phyloP scores from a whole-genome alignment of 2,113 vertebrate genomes.

The Dryoscopus gambensis region DNA sequence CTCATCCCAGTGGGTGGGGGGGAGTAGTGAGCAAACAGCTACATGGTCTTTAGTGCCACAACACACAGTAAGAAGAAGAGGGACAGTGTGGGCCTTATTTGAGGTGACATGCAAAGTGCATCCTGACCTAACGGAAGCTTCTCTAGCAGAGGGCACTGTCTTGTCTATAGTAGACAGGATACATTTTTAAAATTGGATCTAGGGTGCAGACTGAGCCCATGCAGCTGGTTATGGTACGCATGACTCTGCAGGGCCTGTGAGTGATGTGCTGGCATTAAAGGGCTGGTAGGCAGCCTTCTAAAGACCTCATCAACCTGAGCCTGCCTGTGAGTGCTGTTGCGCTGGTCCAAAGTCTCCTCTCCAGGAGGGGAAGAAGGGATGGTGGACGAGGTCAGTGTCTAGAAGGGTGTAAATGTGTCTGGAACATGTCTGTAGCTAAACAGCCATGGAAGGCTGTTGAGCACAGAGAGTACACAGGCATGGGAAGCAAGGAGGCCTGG shows the following conservation, averaged over 20 bases:
- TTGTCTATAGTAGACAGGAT: background rate
- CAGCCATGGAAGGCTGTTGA: background rate
- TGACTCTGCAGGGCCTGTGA: background rate
- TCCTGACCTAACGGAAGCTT: background rate
- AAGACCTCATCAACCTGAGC: background rate
- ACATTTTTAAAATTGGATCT: accelerated
- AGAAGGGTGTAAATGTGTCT: background rate
- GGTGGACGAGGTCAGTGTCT: background rate
- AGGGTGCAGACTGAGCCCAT: accelerated
- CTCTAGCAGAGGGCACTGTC: background rate
- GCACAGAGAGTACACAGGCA: background rate
- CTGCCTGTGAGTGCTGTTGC: background rate
- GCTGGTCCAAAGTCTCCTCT: background rate
- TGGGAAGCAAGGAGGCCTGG: background rate
- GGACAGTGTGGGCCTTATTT: background rate
- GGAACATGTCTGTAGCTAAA: background rate
- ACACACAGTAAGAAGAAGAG: background rate
- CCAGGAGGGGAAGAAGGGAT: background rate
- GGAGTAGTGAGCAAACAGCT: background rate
- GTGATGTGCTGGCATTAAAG: background rate
- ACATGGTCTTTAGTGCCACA: background rate
- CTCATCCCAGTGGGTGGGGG: background rate
- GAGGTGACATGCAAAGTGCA: background rate
- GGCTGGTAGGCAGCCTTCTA: background rate
- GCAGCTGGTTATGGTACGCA: background rate